Evolutionary conservation across 2,888 invertebrate species (phyloP), one percentile per base, ranked within the genome.

Genomic region (Pandemis cinnamomeana): DNA sequence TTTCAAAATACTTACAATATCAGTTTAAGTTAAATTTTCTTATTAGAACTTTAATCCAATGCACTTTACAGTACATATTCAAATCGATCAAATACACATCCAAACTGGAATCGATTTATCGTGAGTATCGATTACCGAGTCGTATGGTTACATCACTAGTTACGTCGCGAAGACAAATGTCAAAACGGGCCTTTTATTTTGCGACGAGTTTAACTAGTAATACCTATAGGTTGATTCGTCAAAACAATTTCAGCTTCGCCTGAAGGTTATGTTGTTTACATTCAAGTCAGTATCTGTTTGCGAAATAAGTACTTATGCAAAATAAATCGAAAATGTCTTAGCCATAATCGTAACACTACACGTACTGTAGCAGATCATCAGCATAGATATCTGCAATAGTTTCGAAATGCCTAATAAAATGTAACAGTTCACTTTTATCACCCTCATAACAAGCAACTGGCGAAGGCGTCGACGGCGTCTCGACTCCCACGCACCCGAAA

Each of bases 381-480:
- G 11, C 20, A n/a, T 46, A 13, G 44, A 64, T 64, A 64, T 27
- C 36, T 46, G n/a, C 15, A 53, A 36, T 48, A 51, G 67, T 67
- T 67, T 51, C 53, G 67, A 41, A 67, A 67, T 67, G 41, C 41
- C 5, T 27, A 67, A 67, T 67, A 42, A 58, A 68, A 58, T 48
- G 60, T 10, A 62, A 66, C 78, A 78, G 53, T 67, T 67, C n/a
- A 67, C 67, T 67, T 67, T 67, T 67, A 67, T 41, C 41, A 53
- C 67, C 67, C 41, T 53, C 77, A 80, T 80, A 81, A 81, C 73
- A 76, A 61, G 68, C 68, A 73, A 77, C 72, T 75, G 77, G 79
- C 81, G 81, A 74, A 79, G 84, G 84, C 82, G 85, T 80, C 71
- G 77, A 77, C 78, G 85, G 85, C 84, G 85, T 83, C 83, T 77